A percentile compares a stretch with the other conserved stretches of the same genome.
Evolutionary conservation across 1,140 invertebrate genomes (phyloP).

Genomic region (Monomorium pharaonis): DNA sequence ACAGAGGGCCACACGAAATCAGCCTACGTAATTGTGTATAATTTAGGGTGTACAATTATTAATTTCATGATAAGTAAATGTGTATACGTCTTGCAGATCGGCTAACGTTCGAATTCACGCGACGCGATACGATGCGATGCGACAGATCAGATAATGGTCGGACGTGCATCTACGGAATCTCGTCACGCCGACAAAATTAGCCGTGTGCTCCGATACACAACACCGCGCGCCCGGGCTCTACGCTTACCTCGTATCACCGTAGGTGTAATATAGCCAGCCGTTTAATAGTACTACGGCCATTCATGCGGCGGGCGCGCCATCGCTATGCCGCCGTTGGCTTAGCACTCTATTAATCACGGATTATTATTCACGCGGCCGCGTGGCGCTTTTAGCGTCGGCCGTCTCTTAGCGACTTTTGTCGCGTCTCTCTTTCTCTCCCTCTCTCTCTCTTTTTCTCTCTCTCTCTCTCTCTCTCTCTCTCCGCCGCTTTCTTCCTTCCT

Average conservation of each 20-base stretch:
- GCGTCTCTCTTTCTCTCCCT: constrained; percentile 49
- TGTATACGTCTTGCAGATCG: background rate
- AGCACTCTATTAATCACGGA: constrained; percentile 82
- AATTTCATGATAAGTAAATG: background rate
- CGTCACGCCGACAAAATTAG: constrained; percentile 50
- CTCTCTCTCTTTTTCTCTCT: constrained; percentile 52
- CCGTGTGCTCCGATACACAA: constrained; percentile 51
- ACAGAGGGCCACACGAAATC: background rate
- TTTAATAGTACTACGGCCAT: constrained; percentile 77
- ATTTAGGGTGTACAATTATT: background rate
- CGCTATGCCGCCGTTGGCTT: constrained; percentile 69
- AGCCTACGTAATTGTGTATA: background rate
- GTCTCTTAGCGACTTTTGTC: constrained; percentile 71
- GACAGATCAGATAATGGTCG: constrained; percentile 21
- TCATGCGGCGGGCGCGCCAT: constrained; percentile 72
- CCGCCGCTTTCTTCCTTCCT: background rate
- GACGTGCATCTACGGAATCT: constrained; percentile 43
- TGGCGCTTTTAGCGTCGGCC: constrained; percentile 76
- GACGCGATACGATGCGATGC: background rate
- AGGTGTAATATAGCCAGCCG: constrained; percentile 68
- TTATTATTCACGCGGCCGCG: constrained; percentile 81
- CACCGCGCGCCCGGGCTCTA: background rate
- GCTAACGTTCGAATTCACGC: background rate
- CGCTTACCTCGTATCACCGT: constrained; percentile 48
- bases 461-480: background rate